Conservation (phyloP, 2,888 invertebrate species). For the Eupithecia subumbrata region DNA sequence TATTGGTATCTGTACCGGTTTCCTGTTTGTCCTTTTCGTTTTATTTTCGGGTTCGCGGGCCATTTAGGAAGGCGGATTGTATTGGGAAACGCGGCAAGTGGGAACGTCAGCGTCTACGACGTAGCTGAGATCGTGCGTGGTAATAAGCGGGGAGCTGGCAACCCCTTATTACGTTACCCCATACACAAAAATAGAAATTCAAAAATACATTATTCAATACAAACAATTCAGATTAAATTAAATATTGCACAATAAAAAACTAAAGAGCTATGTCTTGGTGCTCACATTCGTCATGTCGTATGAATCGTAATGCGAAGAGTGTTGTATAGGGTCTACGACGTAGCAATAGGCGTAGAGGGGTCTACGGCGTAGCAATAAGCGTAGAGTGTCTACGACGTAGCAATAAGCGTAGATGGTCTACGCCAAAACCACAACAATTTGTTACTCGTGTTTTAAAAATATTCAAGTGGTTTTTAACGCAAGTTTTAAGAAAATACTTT, state of each 20-base stretch:
- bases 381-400: conserved; percentile 1
- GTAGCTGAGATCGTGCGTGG: background rate
- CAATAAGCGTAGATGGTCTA: background rate
- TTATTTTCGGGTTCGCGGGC: conserved; percentile 11
- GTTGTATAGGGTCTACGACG: background rate
- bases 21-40: conserved; percentile 21
- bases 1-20: conserved; percentile 22
- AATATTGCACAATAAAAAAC: too few relatives aligned
- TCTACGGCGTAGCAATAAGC: conserved; percentile 10
- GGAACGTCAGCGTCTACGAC: conserved; percentile 4
- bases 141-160: background rate
- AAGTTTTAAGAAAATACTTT: background rate
- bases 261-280: too few relatives aligned
- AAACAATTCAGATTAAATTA: too few relatives aligned
- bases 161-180: background rate
- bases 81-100: conserved; percentile 4
- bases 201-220: too few relatives aligned
- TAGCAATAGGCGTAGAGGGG: background rate
- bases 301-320: too few relatives aligned
- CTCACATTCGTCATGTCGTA: too few relatives aligned
- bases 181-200: background rate
- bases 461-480: background rate
- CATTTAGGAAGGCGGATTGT: conserved; percentile 25
- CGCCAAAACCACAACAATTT: background rate
- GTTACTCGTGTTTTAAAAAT: background rate